These are phyloP conservation scores for Hoplodrina ambigua DNA, from an alignment of 2,888 invertebrate species.

Conservation along the genomic window DNA sequence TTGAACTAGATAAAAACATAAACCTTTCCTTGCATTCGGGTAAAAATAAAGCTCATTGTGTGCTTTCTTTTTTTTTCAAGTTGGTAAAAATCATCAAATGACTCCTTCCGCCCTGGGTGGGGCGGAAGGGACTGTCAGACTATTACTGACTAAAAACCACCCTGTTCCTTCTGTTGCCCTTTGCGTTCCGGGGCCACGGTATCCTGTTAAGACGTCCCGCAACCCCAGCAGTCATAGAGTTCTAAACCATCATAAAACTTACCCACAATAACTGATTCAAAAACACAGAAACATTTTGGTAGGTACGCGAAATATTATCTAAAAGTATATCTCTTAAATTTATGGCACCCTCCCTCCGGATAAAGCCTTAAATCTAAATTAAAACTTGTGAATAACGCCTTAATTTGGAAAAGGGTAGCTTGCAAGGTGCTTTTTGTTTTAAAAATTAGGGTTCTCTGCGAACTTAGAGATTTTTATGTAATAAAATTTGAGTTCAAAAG, in stretches of 20 bases:
- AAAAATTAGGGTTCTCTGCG: constrained; percentile 31
- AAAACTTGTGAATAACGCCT: constrained; percentile 56
- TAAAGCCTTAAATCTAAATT: constrained; percentile 54
- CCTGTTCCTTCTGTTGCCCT: too few relatives aligned
- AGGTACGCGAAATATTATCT: constrained; percentile 22
- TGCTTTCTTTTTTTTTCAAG: too few relatives aligned
- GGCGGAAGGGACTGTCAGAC: too few relatives aligned
- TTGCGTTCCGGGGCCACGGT: too few relatives aligned
- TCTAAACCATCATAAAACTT: background rate
- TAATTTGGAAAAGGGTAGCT: constrained; percentile 58
- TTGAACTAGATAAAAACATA: too few relatives aligned
- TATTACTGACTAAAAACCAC: too few relatives aligned
- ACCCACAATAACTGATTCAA: background rate
- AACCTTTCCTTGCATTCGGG: too few relatives aligned
- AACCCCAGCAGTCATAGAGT: too few relatives aligned
- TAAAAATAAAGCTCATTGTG: too few relatives aligned
- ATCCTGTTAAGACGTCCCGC: too few relatives aligned
- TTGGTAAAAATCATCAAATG: too few relatives aligned
- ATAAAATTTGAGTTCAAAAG: background rate
- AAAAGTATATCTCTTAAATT: constrained; percentile 46
- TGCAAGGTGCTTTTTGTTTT: constrained; percentile 34
- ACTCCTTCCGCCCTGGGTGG: too few relatives aligned
- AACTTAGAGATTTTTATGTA: constrained; percentile 20
- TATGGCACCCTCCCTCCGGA: constrained; percentile 42
- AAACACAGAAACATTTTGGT: constrained; percentile 18